These are phyloP conservation scores for Bubalus kerabau DNA, from an alignment of 2,113 vertebrate species.

Conservation along the genomic window DNA sequence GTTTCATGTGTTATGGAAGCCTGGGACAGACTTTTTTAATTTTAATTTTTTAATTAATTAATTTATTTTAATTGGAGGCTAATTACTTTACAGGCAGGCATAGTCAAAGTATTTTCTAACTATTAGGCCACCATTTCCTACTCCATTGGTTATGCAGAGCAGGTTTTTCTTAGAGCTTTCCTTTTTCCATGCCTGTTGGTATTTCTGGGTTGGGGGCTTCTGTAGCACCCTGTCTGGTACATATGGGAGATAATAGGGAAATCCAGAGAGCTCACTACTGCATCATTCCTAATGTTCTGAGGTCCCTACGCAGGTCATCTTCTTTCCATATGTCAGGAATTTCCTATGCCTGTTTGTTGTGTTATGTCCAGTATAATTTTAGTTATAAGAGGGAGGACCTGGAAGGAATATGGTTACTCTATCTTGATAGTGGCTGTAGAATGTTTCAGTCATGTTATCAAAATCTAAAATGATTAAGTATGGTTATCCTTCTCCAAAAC, in stretches of 20 bases:
- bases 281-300: not conserved
- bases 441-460: not conserved
- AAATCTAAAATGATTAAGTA: constrained; percentile 13
- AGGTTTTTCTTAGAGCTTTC: not conserved
- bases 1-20: not conserved
- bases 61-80: not conserved
- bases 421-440: not conserved
- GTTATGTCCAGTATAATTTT: constrained; percentile 1
- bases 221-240: not conserved
- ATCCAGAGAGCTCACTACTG: not conserved
- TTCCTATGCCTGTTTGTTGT: not conserved
- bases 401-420: not conserved
- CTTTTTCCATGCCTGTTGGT: not conserved
- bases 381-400: not conserved
- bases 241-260: not conserved
- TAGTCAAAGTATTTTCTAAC: not conserved
- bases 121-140: not conserved
- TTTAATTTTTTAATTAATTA: not conserved
- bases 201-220: not conserved
- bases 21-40: not conserved
- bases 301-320: not conserved
- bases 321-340: not conserved
- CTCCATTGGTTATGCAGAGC: not conserved
- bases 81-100: not conserved
- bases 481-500: not conserved